phyloP scores from a whole-genome alignment of 2,888 invertebrate species.

The Epirrita christyi region DNA sequence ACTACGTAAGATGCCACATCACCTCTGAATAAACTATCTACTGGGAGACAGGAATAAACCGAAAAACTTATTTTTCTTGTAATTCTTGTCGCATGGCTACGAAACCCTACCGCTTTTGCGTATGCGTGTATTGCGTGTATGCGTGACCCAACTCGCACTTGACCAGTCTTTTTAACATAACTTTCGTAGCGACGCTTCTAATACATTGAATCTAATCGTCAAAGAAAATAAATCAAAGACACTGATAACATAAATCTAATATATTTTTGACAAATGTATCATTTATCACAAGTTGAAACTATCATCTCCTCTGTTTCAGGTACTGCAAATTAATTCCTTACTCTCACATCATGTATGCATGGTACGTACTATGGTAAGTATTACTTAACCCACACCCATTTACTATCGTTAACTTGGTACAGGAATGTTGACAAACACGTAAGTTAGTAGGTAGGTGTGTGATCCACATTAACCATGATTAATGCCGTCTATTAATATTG shows the following conservation, averaged over 20 bases:
- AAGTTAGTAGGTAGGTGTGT: conserved; percentile 35
- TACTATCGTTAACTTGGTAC: conserved; percentile 31
- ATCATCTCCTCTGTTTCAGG: conserved; percentile 41
- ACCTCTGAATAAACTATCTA: too few species aligned
- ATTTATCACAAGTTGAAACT: conserved; percentile 15
- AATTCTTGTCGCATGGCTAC: too few species aligned
- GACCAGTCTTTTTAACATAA: too few species aligned
- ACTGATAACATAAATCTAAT: neutral
- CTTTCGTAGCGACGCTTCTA: too few species aligned
- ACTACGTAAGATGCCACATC: too few species aligned
- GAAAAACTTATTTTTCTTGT: too few species aligned
- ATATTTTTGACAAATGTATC: neutral
- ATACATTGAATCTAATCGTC: too few species aligned
- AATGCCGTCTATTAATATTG: conserved; percentile 43
- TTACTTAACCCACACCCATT: conserved; percentile 25
- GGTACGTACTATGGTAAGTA: conserved; percentile 34
- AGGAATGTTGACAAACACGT: conserved; percentile 40
- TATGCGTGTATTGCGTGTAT: too few species aligned
- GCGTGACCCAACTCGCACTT: too few species aligned
- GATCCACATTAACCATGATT: conserved; percentile 42
- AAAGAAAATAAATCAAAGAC: too few species aligned
- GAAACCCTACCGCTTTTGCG: too few species aligned
- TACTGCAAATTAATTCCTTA: conserved; percentile 31
- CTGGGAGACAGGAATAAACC: too few species aligned
- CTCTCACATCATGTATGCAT: conserved; percentile 15